These are phyloP conservation scores for Bettongia penicillata DNA, from an alignment of 2,113 vertebrate species.

Conservation along the genomic window DNA sequence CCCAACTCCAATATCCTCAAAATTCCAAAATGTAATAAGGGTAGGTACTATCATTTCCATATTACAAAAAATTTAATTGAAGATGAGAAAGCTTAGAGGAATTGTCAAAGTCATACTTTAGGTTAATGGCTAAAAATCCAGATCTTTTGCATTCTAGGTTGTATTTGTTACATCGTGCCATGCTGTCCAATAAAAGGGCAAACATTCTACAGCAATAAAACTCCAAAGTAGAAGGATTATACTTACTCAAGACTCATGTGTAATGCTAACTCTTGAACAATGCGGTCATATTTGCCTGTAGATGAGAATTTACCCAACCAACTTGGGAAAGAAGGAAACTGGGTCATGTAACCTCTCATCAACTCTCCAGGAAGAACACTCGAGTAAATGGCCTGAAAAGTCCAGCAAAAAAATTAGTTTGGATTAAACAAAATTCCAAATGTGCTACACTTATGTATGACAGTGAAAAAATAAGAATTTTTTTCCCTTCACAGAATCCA, in stretches of 20 bases:
- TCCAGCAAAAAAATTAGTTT: neutral
- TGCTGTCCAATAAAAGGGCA: neutral
- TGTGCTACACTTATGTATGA: neutral
- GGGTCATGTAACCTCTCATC: slow-evolving; percentile 96
- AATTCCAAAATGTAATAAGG: neutral
- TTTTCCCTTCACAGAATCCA: neutral
- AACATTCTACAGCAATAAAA: neutral
- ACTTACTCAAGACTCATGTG: slow-evolving; percentile 96
- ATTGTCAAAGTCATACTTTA: slow-evolving; percentile 28
- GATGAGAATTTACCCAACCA: slow-evolving; percentile 97
- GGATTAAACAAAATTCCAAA: neutral
- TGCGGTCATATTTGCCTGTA: slow-evolving; percentile 90
- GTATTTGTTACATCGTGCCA: neutral
- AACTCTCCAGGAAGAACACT: slow-evolving; percentile 97
- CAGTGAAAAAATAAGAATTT: neutral
- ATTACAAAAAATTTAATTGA: slow-evolving; percentile 12
- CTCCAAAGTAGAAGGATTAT: neutral
- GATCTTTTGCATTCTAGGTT: neutral
- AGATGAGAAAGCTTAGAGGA: slow-evolving; percentile 3
- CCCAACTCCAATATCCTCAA: neutral
- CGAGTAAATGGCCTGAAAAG: slow-evolving; percentile 93
- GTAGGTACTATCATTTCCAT: neutral
- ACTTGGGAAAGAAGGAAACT: slow-evolving; percentile 95
- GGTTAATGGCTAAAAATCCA: slow-evolving; percentile 18
- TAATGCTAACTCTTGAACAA: slow-evolving; percentile 92